Evolutionary conservation across 2,797 vertebrate genomes (phyloP), one percentile per base, ranked within the genome.

Genomic region (Pangasius mekongensis): DNA sequence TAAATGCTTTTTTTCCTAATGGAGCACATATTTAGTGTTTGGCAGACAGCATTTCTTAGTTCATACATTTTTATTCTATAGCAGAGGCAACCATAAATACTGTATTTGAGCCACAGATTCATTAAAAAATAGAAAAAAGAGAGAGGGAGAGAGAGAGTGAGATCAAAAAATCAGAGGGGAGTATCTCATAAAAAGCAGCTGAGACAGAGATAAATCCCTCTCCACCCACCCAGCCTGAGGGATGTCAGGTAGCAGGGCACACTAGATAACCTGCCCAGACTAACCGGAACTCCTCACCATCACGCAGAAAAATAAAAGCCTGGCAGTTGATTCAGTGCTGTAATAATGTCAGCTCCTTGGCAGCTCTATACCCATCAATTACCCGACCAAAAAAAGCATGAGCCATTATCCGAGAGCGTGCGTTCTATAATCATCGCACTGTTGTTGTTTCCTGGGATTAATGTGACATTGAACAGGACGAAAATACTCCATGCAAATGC

Each of bases 1-100:
- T 91, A 96, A 96, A 97, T 97, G 96, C 95, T 97, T 97, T 97
- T 94, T 94, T 96, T 95, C 89, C 93, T 93, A 96, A 97, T 97
- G 96, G 96, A 97, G 96, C 96, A 97, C 94, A 95, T 93, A 95
- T 95, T 96, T 94, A 95, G 93, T 96, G 93, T 94, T 95, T 96
- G 95, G 95, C 91, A 95, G 94, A 96, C 95, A 95, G 93, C 88
- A 94, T 95, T 95, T 89, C 92, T 92, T 87, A 89, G 84, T 91
- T 91, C 88, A 88, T 88, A 90, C 13, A 81, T 84, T 87, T 89
- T 90, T 83, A 86, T 87, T 64, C 87, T 90, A 91, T 74, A 88
- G 84, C 87, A 87, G 86, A 88, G 88, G 88, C 86, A 91, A 89
- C 89, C 89, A 92, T 87, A 91, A 89, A 92, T 89, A 87, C 87